Conservation (phyloP, 2,797 vertebrate genomes). For the Enteromius mattozi region DNA sequence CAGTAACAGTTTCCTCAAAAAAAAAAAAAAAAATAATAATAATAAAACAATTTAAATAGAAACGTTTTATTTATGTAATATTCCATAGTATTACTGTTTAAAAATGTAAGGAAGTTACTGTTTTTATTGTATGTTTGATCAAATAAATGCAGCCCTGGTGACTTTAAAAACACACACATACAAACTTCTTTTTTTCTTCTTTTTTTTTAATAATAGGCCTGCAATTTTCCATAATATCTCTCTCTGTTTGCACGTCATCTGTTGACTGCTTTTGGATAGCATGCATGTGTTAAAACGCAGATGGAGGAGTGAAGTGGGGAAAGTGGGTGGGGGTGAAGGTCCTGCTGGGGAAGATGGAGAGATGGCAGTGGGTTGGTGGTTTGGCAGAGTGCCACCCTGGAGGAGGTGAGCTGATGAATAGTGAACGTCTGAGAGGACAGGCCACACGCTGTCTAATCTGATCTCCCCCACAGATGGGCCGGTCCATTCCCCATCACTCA, state of each 20-base stretch:
- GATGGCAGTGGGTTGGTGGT: conserved; percentile 17
- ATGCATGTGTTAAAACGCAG: conserved; percentile 44
- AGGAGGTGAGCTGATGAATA: conserved; percentile 59
- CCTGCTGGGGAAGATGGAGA: conserved; percentile 48
- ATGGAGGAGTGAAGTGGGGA: conserved; percentile 27
- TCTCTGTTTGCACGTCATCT: conserved; percentile 42
- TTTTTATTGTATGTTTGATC: neutral
- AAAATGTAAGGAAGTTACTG: neutral
- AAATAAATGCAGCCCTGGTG: neutral
- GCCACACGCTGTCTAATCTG: conserved; percentile 51
- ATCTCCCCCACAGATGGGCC: conserved; percentile 56
- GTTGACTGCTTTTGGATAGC: conserved; percentile 36
- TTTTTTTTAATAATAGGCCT: no score
- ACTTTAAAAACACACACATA: neutral
- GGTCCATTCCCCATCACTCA: conserved; percentile 57
- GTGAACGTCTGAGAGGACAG: conserved; percentile 54
- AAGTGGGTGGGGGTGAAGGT: conserved; percentile 6
- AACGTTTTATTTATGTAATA: no score
- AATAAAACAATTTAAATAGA: no score
- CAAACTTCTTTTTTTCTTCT: neutral
- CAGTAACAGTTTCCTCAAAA: neutral
- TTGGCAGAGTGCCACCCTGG: conserved; percentile 56
- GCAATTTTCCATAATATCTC: conserved; percentile 3
- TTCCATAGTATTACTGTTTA: no score
- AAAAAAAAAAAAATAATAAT: neutral